Conservation (phyloP, 2,113 vertebrate species). For the Alethe castanea region DNA sequence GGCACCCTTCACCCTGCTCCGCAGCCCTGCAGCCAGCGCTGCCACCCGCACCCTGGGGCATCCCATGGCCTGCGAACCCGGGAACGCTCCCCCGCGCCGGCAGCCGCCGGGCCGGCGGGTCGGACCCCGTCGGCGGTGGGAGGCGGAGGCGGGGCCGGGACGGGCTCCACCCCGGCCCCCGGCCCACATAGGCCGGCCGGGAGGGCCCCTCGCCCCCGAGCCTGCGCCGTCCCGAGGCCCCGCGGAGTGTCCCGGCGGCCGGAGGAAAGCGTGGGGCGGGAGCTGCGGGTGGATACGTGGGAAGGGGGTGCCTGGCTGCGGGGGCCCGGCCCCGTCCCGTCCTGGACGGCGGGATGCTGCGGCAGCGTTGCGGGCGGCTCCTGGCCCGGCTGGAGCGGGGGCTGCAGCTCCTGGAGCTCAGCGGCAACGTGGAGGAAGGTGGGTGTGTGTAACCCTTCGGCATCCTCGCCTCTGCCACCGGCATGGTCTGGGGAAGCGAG, state of each 20-base stretch:
- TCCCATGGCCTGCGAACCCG: not conserved
- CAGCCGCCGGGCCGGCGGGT: not conserved
- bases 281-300: no score
- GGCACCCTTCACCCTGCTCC: not conserved
- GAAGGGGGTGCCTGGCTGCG: not conserved
- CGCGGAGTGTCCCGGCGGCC: not conserved
- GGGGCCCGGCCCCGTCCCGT: not conserved
- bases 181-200: conserved; percentile 4
- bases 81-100: rapidly evolving
- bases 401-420: conserved; percentile 24
- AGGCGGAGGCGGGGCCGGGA: not conserved
- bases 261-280: not conserved
- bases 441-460: not conserved
- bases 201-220: not conserved
- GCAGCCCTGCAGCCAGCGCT: not conserved
- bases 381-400: conserved; percentile 19
- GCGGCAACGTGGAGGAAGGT: conserved; percentile 42
- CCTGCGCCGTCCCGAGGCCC: not conserved
- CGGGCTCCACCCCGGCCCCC: conserved; percentile 38
- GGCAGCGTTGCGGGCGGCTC: not conserved
- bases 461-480: no score
- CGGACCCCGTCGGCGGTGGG: not conserved
- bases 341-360: not conserved
- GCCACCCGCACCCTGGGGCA: not conserved
- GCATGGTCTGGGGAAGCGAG: not conserved